These are phyloP conservation scores for Drosophila falleni DNA, from an alignment of 2,888 invertebrate genomes.

Conservation along the genomic window DNA sequence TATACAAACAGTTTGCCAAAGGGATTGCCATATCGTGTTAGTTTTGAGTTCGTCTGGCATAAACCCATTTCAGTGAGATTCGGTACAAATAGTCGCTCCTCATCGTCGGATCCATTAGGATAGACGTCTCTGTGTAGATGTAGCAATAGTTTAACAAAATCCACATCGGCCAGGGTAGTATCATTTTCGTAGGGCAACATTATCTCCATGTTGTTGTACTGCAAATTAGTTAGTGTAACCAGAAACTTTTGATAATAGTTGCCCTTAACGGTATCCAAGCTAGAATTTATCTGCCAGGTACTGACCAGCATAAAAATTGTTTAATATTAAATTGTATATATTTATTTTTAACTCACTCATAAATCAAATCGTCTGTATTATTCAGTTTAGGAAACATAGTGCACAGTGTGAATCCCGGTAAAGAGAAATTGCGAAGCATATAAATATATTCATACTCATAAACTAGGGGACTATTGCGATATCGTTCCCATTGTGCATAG, in stretches of 20 bases:
- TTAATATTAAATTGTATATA: neutral
- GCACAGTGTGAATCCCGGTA: slow-evolving; percentile 86
- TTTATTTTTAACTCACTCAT: slow-evolving; percentile 61
- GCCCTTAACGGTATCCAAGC: slow-evolving; percentile 44
- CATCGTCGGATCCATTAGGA: slow-evolving; percentile 3
- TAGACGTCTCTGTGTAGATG: slow-evolving; percentile 32
- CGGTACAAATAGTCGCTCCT: slow-evolving; percentile 48
- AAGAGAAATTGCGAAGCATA: slow-evolving; percentile 86
- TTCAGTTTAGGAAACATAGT: slow-evolving; percentile 83
- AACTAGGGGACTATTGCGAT: slow-evolving; percentile 86
- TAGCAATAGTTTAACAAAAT: slow-evolving; percentile 64
- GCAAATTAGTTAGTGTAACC: slow-evolving; percentile 59
- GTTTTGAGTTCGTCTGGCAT: slow-evolving; percentile 76
- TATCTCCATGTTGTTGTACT: slow-evolving; percentile 63
- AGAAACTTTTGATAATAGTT: slow-evolving; percentile 77
- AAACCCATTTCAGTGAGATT: slow-evolving; percentile 83
- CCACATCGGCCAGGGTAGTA: slow-evolving; percentile 56
- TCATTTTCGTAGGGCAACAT: slow-evolving; percentile 76
- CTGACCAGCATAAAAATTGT: slow-evolving; percentile 25
- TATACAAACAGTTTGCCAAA: slow-evolving; percentile 62
- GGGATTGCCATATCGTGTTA: slow-evolving; percentile 76
- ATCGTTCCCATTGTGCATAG: slow-evolving; percentile 84
- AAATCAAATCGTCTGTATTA: slow-evolving; percentile 75
- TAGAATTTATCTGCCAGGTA: slow-evolving; percentile 56
- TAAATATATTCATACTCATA: slow-evolving; percentile 86